Evolutionary conservation across 2,888 invertebrate genomes (phyloP).

Genomic region (Hololepta plana): DNA sequence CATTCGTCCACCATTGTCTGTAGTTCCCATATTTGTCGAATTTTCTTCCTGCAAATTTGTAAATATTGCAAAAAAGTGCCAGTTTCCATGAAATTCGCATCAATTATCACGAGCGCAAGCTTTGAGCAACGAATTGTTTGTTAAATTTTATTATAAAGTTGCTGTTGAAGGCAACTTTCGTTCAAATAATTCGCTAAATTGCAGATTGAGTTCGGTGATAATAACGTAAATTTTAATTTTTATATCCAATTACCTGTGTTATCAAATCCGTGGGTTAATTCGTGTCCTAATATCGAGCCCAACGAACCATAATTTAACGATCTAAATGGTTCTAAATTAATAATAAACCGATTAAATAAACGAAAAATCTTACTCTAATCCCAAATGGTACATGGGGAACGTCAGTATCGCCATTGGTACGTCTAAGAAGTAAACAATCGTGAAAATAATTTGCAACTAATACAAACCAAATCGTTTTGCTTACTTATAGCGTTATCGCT

Average conservation of each 20-base stretch:
- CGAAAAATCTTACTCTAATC: constrained; percentile 50
- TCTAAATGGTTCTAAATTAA: constrained; percentile 28
- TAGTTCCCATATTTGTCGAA: constrained; percentile 75
- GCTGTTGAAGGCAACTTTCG: too few relatives aligned
- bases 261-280: constrained; percentile 40
- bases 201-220: too few relatives aligned
- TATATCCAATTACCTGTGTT: constrained; percentile 27
- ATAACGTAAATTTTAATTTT: too few relatives aligned
- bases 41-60: constrained; percentile 43
- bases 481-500: constrained; percentile 67
- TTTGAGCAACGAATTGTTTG: too few relatives aligned
- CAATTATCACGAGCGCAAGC: too few relatives aligned
- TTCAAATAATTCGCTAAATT: too few relatives aligned
- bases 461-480: constrained; percentile 13
- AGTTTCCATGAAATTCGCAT: too few relatives aligned
- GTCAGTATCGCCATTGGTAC: constrained; percentile 70
- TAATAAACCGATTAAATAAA: neutral
- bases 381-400: constrained; percentile 69
- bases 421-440: constrained; percentile 36
- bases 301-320: constrained; percentile 69
- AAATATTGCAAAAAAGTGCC: too few relatives aligned
- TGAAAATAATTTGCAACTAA: constrained; percentile 5
- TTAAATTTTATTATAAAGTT: too few relatives aligned
- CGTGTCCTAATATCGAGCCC: constrained; percentile 63
- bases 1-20: constrained; percentile 79